Evolutionary conservation across 2,888 invertebrate species (phyloP), one percentile per base, ranked within the genome.

Genomic region (Lepas anatifera): DNA sequence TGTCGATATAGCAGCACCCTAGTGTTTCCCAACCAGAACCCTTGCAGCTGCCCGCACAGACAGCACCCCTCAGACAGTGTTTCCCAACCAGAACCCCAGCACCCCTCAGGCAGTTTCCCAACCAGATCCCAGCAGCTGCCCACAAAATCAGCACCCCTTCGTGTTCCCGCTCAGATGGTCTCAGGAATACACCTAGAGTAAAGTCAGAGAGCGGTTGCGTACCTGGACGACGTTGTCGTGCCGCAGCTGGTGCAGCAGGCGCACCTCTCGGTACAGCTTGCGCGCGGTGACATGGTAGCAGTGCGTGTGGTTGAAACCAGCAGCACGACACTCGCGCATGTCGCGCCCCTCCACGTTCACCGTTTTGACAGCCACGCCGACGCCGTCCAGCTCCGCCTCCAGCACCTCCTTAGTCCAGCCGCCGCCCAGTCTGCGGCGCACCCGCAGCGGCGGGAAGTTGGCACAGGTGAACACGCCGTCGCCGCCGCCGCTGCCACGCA

Each of bases 321-420:
- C 64, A 39, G 35, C 68, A 22, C 58, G 35, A 29, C 71, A 71
- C 25, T 70, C 67, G 25, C 27, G 35, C 35, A 71, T 35, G 43
- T 70, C 67, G 43, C 48, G 46, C 4, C 71, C 71, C 13, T 58
- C 32, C 39, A 58, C 32, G 41, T 71, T 69, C 37, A 71, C 70
- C 41, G 58, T 39, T 50, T 71, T 71, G 29, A 71, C 63, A 22
- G 71, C 71, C n/a, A 64, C 70, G n/a, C 37, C 3, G 25, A 25
- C 35, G 50, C 67, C 69, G n/a, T 7, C 50, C 8, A 48, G 32
- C 67, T 32, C 37, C n/a, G 71, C 71, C 6, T 35, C 48, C 46
- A 64, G 58, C 22, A 71, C 71, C 25, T 64, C 63, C 63, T 71
- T 71, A 25, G 68, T 71, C 71, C 71, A 71, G 18, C 71, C 71